phyloP scores from a whole-genome alignment of 2,113 vertebrate genomes.

The Prietella phreatophila region DNA sequence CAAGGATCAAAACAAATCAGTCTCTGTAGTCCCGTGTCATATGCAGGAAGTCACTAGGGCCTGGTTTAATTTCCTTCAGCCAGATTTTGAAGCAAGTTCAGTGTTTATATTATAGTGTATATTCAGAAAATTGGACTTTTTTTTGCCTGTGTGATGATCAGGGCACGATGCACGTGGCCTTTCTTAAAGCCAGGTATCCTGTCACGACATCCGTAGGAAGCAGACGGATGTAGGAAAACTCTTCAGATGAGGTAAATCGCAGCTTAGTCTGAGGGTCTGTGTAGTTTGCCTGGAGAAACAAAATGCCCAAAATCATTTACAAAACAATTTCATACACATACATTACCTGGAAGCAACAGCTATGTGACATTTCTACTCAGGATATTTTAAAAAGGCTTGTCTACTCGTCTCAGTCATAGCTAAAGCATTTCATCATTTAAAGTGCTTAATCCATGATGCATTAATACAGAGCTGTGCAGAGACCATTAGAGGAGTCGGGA shows the following conservation, averaged over 20 bases:
- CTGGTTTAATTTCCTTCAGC: neutral
- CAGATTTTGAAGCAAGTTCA: neutral
- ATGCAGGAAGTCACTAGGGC: neutral
- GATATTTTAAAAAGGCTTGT: neutral
- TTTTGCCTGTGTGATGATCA: conserved; percentile 54
- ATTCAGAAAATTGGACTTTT: neutral
- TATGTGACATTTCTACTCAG: neutral
- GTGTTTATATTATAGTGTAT: too few relatives aligned
- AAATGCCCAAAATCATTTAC: neutral
- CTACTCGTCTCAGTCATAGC: neutral
- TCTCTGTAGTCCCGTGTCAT: neutral
- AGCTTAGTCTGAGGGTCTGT: conserved; percentile 98
- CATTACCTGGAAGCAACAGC: neutral
- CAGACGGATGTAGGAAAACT: conserved; percentile 94
- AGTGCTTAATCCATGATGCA: neutral
- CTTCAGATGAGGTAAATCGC: conserved; percentile 88
- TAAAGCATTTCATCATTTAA: neutral
- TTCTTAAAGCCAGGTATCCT: conserved; percentile 90
- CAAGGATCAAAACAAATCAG: neutral
- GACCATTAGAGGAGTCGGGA: neutral
- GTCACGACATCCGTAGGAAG: conserved; percentile 91
- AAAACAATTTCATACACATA: neutral
- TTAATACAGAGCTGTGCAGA: too few relatives aligned
- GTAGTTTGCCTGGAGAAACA: conserved; percentile 84
- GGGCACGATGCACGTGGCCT: conserved; percentile 91